A percentile compares a stretch with the other conserved stretches of the same genome.
These are phyloP conservation scores for Lymantria monacha DNA, from an alignment of 2,888 invertebrate species.

Conservation along the genomic window DNA sequence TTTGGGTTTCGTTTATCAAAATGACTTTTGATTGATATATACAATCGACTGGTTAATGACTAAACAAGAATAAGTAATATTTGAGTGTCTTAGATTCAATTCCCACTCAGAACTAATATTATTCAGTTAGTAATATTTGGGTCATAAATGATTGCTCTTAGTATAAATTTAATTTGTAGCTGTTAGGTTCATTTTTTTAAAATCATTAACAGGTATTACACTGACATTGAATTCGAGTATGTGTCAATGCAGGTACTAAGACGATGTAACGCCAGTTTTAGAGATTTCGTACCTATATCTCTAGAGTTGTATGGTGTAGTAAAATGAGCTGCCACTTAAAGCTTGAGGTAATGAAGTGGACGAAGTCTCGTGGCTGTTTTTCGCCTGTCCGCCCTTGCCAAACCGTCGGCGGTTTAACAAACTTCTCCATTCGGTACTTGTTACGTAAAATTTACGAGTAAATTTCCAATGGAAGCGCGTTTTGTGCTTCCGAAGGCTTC, in stretches of 20 bases:
- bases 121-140: no score
- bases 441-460: slow-evolving; percentile 79
- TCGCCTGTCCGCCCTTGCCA: slow-evolving; percentile 24
- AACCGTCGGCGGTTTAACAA: slow-evolving; percentile 75
- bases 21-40: no score
- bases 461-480: slow-evolving; percentile 75
- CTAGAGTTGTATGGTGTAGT: no score
- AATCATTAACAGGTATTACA: neutral
- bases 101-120: neutral
- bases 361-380: slow-evolving; percentile 37
- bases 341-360: slow-evolving; percentile 61
- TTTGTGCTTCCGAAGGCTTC: slow-evolving; percentile 69
- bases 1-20: no score
- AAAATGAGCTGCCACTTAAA: slow-evolving; percentile 35
- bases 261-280: no score
- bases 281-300: no score
- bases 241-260: no score
- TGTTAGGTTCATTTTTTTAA: neutral
- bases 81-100: neutral
- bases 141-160: neutral
- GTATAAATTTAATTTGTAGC: neutral
- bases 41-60: no score
- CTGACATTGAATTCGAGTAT: no score
- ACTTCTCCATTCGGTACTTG: slow-evolving; percentile 76
- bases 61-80: no score